Evolutionary conservation across 2,797 vertebrate genomes (phyloP), one percentile per base, ranked within the genome.

Genomic region (Naso thynnoides): DNA sequence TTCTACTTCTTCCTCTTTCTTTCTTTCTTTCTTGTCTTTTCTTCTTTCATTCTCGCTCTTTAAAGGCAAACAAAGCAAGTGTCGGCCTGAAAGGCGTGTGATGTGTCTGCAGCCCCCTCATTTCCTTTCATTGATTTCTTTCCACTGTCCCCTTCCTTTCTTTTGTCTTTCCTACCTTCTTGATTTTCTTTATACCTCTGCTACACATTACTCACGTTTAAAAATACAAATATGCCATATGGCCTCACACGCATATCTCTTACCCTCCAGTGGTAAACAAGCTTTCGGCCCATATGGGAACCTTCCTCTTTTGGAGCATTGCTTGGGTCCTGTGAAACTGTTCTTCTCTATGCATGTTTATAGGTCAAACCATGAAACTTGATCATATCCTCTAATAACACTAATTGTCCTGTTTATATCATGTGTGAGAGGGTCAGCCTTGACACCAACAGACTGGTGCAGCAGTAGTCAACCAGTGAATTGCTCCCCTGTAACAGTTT

Each of bases 401-500:
- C 45, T 86, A 84, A 88, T 85, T 85, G 81, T 87, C 78, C 70
- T 76, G 78, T 86, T 88, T 85, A 89, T 83, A 78, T 81, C 67
- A 71, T 26, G 18, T 78, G 61, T 81, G 78, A 78, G 47, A 39
- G 50, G 77, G 56, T 79, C 26, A 0, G 66, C 65, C 45, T 53
- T 70, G 75, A 72, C 61, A 64, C 75, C 74, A 76, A 42, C 74
- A 81, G 78, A 80, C 72, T 83, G 82, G 74, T 74, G 76, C 70
- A 82, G 82, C 83, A 74, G 86, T 91, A 88, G 86, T 89, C 82
- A 73, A 57, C 70, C 66, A 78, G 86, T 79, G 82, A 88, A 87
- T 90, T 81, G 85, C 78, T 84, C 67, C 53, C 49, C 66, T 69
- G 45, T 86, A 93, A 90, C 86, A 90, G 89, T 93, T 90, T 93